These are phyloP conservation scores for Eremobia ochroleuca DNA, from an alignment of 2,888 invertebrate genomes.

Conservation along the genomic window DNA sequence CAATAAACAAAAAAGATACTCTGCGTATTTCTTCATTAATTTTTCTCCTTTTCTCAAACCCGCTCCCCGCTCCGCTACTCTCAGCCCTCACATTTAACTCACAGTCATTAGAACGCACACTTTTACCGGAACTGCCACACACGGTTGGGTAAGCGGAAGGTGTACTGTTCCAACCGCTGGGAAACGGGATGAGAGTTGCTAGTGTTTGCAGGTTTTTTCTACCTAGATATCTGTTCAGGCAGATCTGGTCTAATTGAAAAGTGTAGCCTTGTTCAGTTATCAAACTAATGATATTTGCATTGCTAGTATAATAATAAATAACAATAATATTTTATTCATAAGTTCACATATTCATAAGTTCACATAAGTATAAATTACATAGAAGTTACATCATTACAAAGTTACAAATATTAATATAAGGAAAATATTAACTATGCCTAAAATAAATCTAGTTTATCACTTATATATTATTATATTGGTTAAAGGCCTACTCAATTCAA, in stretches of 20 bases:
- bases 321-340: too few relatives aligned
- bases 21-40: not conserved
- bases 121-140: conserved; percentile 64
- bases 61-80: conserved; percentile 44
- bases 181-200: conserved; percentile 3
- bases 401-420: too few relatives aligned
- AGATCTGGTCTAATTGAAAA: not conserved
- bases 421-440: too few relatives aligned
- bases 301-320: too few relatives aligned
- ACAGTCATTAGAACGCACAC: conserved; percentile 61
- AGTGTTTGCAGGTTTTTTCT: not conserved
- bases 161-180: conserved; percentile 33
- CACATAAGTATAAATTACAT: too few relatives aligned
- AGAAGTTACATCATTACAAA: too few relatives aligned
- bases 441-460: too few relatives aligned
- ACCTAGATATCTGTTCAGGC: not conserved
- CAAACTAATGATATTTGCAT: not conserved
- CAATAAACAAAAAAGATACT: not conserved
- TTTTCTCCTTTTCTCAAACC: not conserved
- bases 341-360: too few relatives aligned
- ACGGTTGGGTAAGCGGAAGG: conserved; percentile 47
- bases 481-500: too few relatives aligned
- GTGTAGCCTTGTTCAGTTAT: not conserved
- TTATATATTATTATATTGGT: too few relatives aligned
- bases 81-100: not conserved